Evolutionary conservation across 2,113 vertebrate genomes (phyloP), one percentile per base, ranked within the genome.

Genomic region (Rutilus rutilus): DNA sequence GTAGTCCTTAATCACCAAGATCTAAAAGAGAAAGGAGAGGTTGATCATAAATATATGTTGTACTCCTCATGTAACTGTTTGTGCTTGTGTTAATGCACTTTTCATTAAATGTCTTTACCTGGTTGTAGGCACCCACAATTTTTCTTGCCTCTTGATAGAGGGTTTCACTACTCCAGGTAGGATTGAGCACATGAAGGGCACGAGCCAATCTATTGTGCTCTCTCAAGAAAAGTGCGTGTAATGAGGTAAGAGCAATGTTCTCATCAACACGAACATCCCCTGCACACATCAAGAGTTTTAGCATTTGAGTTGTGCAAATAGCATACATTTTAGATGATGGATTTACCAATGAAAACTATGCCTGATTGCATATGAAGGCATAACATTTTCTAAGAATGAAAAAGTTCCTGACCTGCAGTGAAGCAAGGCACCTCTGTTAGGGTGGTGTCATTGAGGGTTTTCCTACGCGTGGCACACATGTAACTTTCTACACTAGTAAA

Each of bases 1-100:
- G 84, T 97, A 98, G 86, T 98, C 96, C 78, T 94, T 93, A 85
- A 95, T 96, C 80, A 96, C 96, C 90, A 98, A 95, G 84, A 96
- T 89, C 97, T 99, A 89, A 67, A 52, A 78, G 19, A 62, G 25
- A 52, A n/a, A 73, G 14, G 6, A 71, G 12, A 60, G 17, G 30
- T 33, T 45, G 10, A 67, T 64, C 3, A 25, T 47, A 4, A 12
- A 47, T 67, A 33, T 80, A 36, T 84, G 9, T 33, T 71, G 17
- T 6, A 54, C 30, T 64, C 15, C 23, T 3, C 3, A 50, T 15
- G 12, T 30, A 10, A 33, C 17, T 67, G 33, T 60, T 30, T 78
- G 19, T 73, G 17, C n/a, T 74, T 52, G 57, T 57, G 19, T 2
- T 57, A 57, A 47, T 17, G 11, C 42, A 11, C 67, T 52, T 50